Evolutionary conservation across 2,113 vertebrate species (phyloP).

Genomic region (Silurus asotus): DNA sequence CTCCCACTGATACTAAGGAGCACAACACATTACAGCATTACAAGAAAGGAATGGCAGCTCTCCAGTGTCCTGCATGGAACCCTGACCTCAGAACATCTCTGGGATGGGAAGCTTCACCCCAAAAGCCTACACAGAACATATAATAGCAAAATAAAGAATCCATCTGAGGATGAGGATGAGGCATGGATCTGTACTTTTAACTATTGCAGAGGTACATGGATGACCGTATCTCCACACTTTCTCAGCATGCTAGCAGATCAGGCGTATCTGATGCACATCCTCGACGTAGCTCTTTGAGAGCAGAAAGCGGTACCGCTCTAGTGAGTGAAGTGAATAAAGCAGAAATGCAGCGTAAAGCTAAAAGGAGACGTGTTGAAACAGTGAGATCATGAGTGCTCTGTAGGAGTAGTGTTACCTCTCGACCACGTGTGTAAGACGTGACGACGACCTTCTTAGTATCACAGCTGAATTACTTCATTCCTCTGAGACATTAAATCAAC

Average conservation of each 20-base stretch:
- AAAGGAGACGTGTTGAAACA: neutral
- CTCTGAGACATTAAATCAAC: slow-evolving; percentile 20
- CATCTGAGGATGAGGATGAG: neutral
- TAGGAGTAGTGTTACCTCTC: neutral
- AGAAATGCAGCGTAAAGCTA: neutral
- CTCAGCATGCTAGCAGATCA: neutral
- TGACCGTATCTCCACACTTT: neutral
- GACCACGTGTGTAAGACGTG: neutral
- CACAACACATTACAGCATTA: neutral
- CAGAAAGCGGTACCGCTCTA: neutral
- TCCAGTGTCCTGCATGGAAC: neutral
- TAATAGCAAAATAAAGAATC: neutral
- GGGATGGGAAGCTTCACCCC: neutral
- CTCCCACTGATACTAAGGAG: neutral
- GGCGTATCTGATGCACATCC: neutral
- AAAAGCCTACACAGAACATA: neutral
- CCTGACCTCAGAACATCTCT: neutral
- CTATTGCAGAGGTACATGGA: no score
- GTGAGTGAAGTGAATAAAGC: neutral
- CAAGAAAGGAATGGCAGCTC: neutral
- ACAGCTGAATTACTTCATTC: slow-evolving; percentile 12
- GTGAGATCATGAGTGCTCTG: neutral
- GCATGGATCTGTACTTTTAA: neutral
- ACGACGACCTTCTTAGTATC: neutral
- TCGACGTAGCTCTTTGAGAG: neutral